phyloP scores from a whole-genome alignment of 1,140 invertebrate species.

The Neocloeon triangulifer region DNA sequence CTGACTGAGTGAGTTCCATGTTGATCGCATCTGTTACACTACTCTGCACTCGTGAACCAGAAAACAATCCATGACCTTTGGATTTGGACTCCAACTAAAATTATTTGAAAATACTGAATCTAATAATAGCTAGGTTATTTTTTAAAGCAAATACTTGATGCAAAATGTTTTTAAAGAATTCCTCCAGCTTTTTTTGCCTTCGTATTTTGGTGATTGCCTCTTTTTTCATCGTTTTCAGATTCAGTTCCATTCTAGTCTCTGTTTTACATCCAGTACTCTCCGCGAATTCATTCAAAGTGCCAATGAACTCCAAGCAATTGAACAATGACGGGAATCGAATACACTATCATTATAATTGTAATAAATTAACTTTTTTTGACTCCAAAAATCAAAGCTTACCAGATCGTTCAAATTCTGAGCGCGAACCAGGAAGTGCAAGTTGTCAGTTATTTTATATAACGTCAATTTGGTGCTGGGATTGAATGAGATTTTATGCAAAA shows the following conservation, averaged over 20 bases:
- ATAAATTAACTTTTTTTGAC: too few species aligned
- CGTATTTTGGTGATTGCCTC: slow-evolving; percentile 19
- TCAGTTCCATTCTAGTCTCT: too few species aligned
- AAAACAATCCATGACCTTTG: background rate
- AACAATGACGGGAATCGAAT: too few species aligned
- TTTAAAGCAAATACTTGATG: slow-evolving; percentile 15
- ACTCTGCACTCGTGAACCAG: too few species aligned
- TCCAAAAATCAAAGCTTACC: slow-evolving; percentile 10
- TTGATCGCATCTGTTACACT: slow-evolving; percentile 23
- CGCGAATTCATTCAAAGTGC: background rate
- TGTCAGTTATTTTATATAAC: slow-evolving; percentile 18
- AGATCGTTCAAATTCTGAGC: slow-evolving; percentile 34
- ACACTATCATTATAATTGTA: too few species aligned
- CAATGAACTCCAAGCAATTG: background rate
- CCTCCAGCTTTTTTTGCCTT: slow-evolving; percentile 22
- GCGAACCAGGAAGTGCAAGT: slow-evolving; percentile 23
- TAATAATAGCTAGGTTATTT: background rate
- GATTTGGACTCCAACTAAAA: background rate
- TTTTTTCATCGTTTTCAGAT: slow-evolving; percentile 14
- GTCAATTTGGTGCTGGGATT: slow-evolving; percentile 6
- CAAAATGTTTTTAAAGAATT: slow-evolving; percentile 27
- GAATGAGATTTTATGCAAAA: too few species aligned
- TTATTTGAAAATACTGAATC: too few species aligned
- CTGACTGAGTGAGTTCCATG: slow-evolving; percentile 24
- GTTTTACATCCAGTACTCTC: too few species aligned